Base-by-base conservation (phyloP, 2,113 vertebrate species). In the Leptobrachium ailaonicum region DNA sequence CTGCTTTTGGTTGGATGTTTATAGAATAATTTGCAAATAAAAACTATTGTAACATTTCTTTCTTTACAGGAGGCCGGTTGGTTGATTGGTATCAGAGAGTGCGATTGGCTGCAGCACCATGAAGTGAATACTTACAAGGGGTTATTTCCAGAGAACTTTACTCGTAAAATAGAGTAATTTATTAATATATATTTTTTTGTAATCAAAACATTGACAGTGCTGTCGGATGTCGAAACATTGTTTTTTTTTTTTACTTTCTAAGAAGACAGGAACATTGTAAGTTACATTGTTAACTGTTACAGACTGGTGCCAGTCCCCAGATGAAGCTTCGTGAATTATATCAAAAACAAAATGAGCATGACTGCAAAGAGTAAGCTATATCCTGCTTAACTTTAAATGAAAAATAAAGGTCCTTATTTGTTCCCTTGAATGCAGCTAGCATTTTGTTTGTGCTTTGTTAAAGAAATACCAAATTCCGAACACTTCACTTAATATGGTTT, bases 131-230 rank as follows among this genome's bases (percentile, higher is more conserved):
- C 93, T 66, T 92, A 92, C 4, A 95, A 93, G 91, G 97, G 97
- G 93, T 95, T 99, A 77, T 98, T 99, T 86, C 97, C 97, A 77
- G 96, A 98, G 84, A 99, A 98, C 88, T 99, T 98, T 77, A 96
- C 91, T 1, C 91, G 90, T 62, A 94, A 75, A 76, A 81, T 97
- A 87, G 92, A 95, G 45, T 98, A 94, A 91, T 50, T 76, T 41
- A 45, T 60, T 60, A 94, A 91, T 50, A 75, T 41, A 45, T 2
- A 12, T 11, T 1, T 60, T 60, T 60, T 58, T 58, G 10, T 58
- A 12, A 13, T 42, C 0, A 42, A 71, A 45, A 53, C 82, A 71
- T 68, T 20, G 0, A 42, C 2, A 58, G 42, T 2, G 45, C 60
- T 78, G 40, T 84, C 75, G 7, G 56, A 88, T 84, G 82, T 82